phyloP scores from a whole-genome alignment of 2,888 invertebrate genomes.

The Drosophila flavopinicola region DNA sequence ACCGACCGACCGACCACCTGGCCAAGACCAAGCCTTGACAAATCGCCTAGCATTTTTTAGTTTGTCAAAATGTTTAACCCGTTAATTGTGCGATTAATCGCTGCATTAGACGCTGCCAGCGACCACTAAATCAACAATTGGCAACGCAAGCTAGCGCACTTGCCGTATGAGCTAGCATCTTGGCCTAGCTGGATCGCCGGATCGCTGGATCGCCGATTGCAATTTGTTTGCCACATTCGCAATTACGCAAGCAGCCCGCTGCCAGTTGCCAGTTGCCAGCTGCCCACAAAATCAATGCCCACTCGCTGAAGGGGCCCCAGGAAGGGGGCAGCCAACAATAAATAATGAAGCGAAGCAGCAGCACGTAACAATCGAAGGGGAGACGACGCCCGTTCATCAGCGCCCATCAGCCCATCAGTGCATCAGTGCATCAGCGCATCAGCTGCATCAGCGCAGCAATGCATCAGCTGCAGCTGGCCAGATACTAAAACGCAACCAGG shows the following conservation, averaged over 20 bases:
- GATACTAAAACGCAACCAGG: constrained; percentile 5
- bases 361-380: constrained; percentile 54
- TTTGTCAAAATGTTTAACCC: constrained; percentile 72
- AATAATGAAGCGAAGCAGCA: constrained; percentile 58
- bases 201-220: constrained; percentile 43
- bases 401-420: constrained; percentile 41
- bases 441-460: no score
- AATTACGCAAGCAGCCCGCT: constrained; percentile 47
- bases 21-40: constrained; percentile 46
- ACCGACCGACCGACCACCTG: constrained; percentile 31
- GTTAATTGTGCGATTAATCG: constrained; percentile 71
- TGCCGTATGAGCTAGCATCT: constrained; percentile 23
- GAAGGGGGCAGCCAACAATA: constrained; percentile 36
- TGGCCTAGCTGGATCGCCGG: constrained; percentile 37
- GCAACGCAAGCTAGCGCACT: constrained; percentile 50
- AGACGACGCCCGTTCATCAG: constrained; percentile 59
- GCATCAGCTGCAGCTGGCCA: constrained; percentile 21
- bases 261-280: constrained; percentile 44
- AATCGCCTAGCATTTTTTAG: constrained; percentile 62
- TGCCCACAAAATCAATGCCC: constrained; percentile 35
- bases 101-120: constrained; percentile 56
- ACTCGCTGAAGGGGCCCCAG: not conserved
- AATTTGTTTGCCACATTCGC: constrained; percentile 64
- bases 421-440: no score
- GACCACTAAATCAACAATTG: constrained; percentile 72